Conservation (phyloP, 2,888 invertebrate genomes). For the Hecatera dysodea region DNA sequence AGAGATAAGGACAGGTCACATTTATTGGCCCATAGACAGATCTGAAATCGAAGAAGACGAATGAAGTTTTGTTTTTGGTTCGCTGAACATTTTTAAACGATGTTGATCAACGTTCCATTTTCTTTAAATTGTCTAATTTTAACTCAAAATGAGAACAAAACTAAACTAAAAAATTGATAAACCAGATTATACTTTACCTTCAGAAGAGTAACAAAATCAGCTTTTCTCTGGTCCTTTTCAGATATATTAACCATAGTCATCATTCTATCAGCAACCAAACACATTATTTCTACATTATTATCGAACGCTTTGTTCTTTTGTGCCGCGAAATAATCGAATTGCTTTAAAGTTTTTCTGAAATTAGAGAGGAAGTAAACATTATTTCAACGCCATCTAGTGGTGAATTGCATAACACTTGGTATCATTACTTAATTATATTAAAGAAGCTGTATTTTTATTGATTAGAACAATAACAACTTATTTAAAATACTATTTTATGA, state of each 20-base stretch:
- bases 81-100: no score
- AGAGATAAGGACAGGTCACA: conserved; percentile 97
- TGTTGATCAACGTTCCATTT: no score
- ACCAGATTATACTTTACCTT: conserved; percentile 82
- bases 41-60: conserved; percentile 79
- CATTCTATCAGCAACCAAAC: conserved; percentile 85
- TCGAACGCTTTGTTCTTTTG: conserved; percentile 93
- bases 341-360: conserved; percentile 90
- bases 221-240: conserved; percentile 82
- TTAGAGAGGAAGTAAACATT: background rate
- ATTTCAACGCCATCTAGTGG: conserved; percentile 42
- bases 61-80: no score
- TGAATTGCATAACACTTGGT: background rate
- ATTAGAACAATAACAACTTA: no score
- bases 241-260: conserved; percentile 74
- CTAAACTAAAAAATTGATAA: no score
- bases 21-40: conserved; percentile 98
- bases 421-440: no score
- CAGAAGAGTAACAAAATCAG: conserved; percentile 90
- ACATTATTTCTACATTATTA: conserved; percentile 88
- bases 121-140: no score
- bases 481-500: background rate
- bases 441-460: no score
- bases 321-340: conserved; percentile 94
- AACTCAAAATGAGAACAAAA: no score